Evolutionary conservation across 1,140 invertebrate genomes (phyloP).

Genomic region (Drosophila melanica): DNA sequence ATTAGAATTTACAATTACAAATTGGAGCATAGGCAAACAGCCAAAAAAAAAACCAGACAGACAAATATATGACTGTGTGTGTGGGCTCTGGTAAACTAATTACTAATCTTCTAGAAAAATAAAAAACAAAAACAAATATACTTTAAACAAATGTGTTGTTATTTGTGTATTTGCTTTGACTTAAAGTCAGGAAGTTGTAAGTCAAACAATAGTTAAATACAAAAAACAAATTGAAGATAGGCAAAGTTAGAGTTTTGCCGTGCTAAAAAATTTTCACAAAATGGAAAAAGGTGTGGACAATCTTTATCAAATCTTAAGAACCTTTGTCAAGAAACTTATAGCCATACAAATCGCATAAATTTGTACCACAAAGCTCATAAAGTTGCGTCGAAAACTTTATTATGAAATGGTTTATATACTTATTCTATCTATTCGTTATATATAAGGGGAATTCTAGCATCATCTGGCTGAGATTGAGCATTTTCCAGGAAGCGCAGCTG

Average conservation of each 20-base stretch:
- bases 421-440: slow-evolving; percentile 9
- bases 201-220: background rate
- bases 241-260: slow-evolving; percentile 28
- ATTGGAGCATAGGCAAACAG: slow-evolving; percentile 27
- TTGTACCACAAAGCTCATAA: slow-evolving; percentile 60
- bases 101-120: slow-evolving; percentile 62
- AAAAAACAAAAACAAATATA: slow-evolving; percentile 28
- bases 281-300: background rate
- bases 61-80: slow-evolving; percentile 18
- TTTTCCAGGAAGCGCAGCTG: slow-evolving; percentile 80
- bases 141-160: slow-evolving; percentile 65
- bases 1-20: slow-evolving; percentile 51
- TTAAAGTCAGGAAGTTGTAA: slow-evolving; percentile 21
- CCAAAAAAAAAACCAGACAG: slow-evolving; percentile 3
- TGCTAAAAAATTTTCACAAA: slow-evolving; percentile 25
- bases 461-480: slow-evolving; percentile 62
- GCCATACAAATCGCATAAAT: slow-evolving; percentile 57
- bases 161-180: slow-evolving; percentile 58
- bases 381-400: slow-evolving; percentile 66
- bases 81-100: slow-evolving; percentile 54
- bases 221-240: slow-evolving; percentile 15
- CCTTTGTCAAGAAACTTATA: slow-evolving; percentile 34
- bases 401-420: slow-evolving; percentile 48
- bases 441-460: slow-evolving; percentile 34
- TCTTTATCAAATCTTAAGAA: slow-evolving; percentile 7